Percentiles rank a stretch among this genome's conserved stretches.
Evolutionary conservation across 2,797 vertebrate genomes (phyloP).

Genomic region (Pitangus sulphuratus): DNA sequence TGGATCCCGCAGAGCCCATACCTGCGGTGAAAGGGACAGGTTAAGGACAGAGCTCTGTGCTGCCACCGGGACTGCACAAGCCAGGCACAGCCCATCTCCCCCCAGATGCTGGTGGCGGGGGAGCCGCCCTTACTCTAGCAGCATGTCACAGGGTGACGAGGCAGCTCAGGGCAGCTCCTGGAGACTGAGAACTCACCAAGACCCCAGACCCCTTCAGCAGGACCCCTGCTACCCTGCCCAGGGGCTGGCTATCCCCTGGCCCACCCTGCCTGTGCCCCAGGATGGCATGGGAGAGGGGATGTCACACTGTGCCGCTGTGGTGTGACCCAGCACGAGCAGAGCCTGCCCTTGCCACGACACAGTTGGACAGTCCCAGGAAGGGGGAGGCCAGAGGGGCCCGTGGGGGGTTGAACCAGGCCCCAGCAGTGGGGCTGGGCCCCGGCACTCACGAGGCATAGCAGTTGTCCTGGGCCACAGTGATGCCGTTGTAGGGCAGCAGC

Average conservation of each 20-base stretch:
- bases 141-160: accelerated
- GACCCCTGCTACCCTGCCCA: neutral
- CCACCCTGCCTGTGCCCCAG: neutral
- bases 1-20: conserved; percentile 88
- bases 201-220: neutral
- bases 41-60: accelerated
- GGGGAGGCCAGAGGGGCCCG: neutral
- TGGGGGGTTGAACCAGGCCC: accelerated
- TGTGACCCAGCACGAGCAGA: neutral
- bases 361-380: neutral
- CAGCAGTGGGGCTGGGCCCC: neutral
- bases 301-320: accelerated
- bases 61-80: accelerated
- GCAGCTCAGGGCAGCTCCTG: neutral
- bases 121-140: neutral
- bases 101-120: neutral
- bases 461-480: conserved; percentile 87
- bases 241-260: neutral
- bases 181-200: neutral
- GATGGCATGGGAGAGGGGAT: accelerated
- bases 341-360: accelerated
- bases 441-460: conserved; percentile 86
- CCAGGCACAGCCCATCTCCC: neutral
- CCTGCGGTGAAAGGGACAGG: conserved; percentile 59
- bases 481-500: conserved; percentile 86